Evolutionary conservation across 2,113 vertebrate genomes (phyloP).

Genomic region (Anas platyrhynchos): DNA sequence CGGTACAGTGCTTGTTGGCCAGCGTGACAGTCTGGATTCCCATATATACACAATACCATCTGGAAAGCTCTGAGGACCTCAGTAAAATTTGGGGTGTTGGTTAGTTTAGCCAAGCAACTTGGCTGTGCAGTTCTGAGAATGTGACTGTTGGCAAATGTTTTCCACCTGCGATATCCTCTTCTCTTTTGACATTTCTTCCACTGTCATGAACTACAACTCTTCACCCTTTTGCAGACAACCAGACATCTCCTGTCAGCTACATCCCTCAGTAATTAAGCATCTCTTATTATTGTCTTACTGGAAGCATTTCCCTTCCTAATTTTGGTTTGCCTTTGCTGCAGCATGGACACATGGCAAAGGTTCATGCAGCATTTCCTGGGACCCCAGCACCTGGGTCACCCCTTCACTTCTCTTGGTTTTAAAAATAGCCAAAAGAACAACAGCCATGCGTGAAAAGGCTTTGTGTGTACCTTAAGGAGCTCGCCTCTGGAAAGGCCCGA

Average conservation of each 20-base stretch:
- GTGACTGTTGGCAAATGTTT: not conserved
- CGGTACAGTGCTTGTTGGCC: not conserved
- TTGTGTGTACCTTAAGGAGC: not conserved
- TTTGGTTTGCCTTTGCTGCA: not conserved
- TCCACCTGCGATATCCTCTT: not conserved
- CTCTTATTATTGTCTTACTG: not conserved
- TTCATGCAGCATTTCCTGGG: not conserved
- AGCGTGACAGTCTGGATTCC: accelerated
- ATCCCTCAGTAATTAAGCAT: not conserved
- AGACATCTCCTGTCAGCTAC: not conserved
- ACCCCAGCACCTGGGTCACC: not conserved
- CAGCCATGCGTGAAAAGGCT: accelerated
- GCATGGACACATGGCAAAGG: not conserved
- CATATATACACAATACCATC: accelerated
- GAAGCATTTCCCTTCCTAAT: not conserved
- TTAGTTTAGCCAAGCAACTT: not conserved
- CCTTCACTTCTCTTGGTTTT: not conserved
- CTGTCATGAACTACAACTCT: accelerated
- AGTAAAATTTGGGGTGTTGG: not conserved
- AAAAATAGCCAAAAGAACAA: not conserved
- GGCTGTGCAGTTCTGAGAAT: not conserved
- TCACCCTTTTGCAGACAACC: accelerated
- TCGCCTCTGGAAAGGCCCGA: not conserved
- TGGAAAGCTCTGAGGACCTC: not conserved
- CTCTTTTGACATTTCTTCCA: not conserved